These are phyloP conservation scores for Cherax destructor DNA, from an alignment of 1,140 invertebrate genomes.

Conservation along the genomic window DNA sequence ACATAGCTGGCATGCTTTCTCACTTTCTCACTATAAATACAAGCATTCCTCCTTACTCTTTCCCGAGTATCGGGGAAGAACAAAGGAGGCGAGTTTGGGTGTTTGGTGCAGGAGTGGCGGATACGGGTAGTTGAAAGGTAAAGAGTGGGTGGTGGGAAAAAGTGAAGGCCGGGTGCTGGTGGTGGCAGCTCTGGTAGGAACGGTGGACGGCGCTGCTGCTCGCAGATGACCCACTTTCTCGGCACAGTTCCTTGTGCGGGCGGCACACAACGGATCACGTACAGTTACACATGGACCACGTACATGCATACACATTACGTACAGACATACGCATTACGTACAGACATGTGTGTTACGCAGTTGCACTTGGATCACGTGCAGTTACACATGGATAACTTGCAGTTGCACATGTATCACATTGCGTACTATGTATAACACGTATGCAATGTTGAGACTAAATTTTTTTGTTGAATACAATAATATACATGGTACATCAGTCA, in stretches of 20 bases:
- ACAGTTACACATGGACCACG: constrained; percentile 54
- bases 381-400: too few relatives aligned
- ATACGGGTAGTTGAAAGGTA: constrained; percentile 33
- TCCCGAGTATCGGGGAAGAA: not conserved
- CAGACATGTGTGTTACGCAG: constrained; percentile 32
- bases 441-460: too few relatives aligned
- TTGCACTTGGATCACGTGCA: too few relatives aligned
- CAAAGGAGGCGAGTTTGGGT: not conserved
- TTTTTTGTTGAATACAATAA: too few relatives aligned
- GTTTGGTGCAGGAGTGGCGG: not conserved
- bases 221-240: constrained; percentile 67
- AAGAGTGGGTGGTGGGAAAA: constrained; percentile 26
- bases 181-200: constrained; percentile 40
- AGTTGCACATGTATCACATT: too few relatives aligned
- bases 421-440: too few relatives aligned
- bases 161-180: constrained; percentile 58
- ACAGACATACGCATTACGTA: too few relatives aligned
- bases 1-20: constrained; percentile 11
- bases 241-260: constrained; percentile 58
- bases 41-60: not conserved
- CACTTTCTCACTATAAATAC: not conserved
- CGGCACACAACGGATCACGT: constrained; percentile 50
- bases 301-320: too few relatives aligned
- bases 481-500: too few relatives aligned
- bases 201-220: constrained; percentile 52